Base-by-base conservation (phyloP, 2,797 vertebrate species). In the Cichlasoma orientale region DNA sequence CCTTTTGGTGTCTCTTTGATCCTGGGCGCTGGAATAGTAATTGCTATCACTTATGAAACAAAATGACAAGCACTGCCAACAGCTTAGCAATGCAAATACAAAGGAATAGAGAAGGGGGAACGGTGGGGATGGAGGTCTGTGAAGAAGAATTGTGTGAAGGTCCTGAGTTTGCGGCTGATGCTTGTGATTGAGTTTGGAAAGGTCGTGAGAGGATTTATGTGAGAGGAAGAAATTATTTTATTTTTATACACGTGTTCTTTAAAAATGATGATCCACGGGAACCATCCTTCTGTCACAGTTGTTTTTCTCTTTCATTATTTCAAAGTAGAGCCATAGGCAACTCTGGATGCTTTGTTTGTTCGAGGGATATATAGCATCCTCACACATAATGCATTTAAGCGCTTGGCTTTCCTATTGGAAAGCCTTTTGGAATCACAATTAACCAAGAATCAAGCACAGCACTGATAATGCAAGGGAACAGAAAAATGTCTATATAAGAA, bases 1-100 rank as follows among this genome's bases (percentile, higher is more conserved):
- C 88, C 70, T 89, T 92, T 91, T 89, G 88, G 84, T 91, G 86
- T 91, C 77, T 86, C 90, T 95, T 94, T 95, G 91, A 95, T 95
- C 86, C 88, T 36, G 1, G 63, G 85, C 44, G 53, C 83, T 56
- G 82, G 83, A 91, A 92, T 91, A 88, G 86, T 93, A 94, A 94
- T 94, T 91, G 89, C 81, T 85, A 92, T 91, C 89, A 84, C 86
- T 91, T 92, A 89, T 85, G 84, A 91, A 88, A 88, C 90, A 87
- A 92, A 93, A 90, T 87, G 90, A 91, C 90, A 89, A 87, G 82
- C 33, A 2, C 72, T 85, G 90, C 79, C 83, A 91, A 86, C 82
- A 81, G 84, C 71, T 93, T 91, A 88, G 86, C 72, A 66, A 84
- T 76, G 83, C 85, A 90, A 91, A 92, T 83, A 88, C 79, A 83